These are phyloP conservation scores for Pristionchus fissidentatus DNA, from an alignment of 2,888 invertebrate genomes.

Conservation along the genomic window DNA sequence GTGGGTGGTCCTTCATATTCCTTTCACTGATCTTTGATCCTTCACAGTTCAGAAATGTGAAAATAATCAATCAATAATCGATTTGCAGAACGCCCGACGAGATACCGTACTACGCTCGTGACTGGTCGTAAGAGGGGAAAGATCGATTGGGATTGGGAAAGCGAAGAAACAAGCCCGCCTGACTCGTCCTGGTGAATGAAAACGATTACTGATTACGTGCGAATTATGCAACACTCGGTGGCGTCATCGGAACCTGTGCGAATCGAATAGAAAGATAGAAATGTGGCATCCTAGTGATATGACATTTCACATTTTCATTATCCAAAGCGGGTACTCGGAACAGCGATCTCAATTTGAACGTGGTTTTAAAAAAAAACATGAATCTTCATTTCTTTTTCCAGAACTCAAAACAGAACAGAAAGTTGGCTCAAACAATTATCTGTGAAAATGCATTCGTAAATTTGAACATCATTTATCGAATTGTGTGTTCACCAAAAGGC, in stretches of 20 bases:
- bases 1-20: neutral
- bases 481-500: conserved; percentile 13
- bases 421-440: no score
- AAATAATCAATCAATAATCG: neutral
- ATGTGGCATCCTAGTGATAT: no score
- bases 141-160: neutral
- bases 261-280: no score
- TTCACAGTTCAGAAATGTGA: neutral
- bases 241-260: no score
- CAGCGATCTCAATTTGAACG: no score
- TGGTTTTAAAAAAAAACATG: no score
- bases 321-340: no score
- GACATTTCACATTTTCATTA: no score
- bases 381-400: no score
- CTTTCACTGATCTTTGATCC: neutral
- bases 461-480: conserved; percentile 5
- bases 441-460: no score
- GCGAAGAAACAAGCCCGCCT: neutral
- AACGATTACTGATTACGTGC: conserved; percentile 10
- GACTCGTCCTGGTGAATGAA: conserved; percentile 11
- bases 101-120: conserved; percentile 7
- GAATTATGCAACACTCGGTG: neutral
- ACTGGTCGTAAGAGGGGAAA: conserved; percentile 20
- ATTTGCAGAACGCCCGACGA: neutral
- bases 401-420: no score